These are phyloP conservation scores for Meriones psammophilus DNA, from an alignment of 2,797 vertebrate species.

Conservation along the genomic window DNA sequence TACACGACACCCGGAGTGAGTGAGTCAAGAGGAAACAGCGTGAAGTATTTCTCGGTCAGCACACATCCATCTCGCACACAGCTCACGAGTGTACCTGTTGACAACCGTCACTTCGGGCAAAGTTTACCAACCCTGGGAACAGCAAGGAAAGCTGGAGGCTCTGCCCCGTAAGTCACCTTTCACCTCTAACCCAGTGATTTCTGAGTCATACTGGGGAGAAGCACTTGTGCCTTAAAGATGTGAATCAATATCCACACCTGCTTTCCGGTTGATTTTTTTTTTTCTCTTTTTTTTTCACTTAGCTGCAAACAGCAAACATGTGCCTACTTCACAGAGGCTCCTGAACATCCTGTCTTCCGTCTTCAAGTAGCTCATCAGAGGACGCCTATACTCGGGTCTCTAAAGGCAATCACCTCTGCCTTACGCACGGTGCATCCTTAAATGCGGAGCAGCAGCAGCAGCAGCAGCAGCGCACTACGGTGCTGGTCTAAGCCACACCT, in stretches of 20 bases:
- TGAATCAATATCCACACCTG: not conserved
- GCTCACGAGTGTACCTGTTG: not conserved
- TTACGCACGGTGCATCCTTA: not conserved
- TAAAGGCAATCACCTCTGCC: not conserved
- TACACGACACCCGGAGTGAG: not conserved
- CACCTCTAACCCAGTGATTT: not conserved
- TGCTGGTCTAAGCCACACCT: not conserved
- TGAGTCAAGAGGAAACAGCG: constrained; percentile 75
- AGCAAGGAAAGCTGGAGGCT: not conserved
- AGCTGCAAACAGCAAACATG: not conserved
- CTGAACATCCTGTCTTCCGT: constrained; percentile 27
- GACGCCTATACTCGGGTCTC: not conserved
- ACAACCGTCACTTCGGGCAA: constrained; percentile 39
- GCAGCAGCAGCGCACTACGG: not conserved
- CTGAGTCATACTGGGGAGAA: not conserved
- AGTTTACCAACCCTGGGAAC: constrained; percentile 61
- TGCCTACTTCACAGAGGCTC: constrained; percentile 13
- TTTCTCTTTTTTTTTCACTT: constrained; percentile 32
- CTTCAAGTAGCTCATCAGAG: not conserved
- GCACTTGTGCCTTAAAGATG: constrained; percentile 31
- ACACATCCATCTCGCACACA: not conserved
- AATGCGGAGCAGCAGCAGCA: not conserved
- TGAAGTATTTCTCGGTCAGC: constrained; percentile 45
- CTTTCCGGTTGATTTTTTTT: not conserved
- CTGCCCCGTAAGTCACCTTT: constrained; percentile 46